Evolutionary conservation across 2,888 invertebrate genomes (phyloP), one percentile per base, ranked within the genome.

Genomic region (Trypoxylon attenuatum): DNA sequence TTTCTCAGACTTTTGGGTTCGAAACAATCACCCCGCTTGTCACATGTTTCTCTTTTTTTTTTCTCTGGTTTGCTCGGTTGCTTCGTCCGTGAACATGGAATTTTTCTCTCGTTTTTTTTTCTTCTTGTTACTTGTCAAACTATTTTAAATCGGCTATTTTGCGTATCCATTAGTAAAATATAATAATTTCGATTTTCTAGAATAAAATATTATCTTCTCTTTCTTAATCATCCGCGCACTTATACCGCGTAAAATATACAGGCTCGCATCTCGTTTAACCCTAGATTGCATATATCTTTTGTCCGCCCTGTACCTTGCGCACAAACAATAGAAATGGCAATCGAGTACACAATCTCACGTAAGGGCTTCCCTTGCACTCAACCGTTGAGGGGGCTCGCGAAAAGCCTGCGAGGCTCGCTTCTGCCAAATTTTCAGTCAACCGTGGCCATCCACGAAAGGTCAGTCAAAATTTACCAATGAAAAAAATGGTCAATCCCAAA

Each of bases 171-270:
- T 81, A 80, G 52, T 80, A 81, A 81, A 81, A 82, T 82, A 82
- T 74, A 81, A 81, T 76, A 77, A 81, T 81, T 76, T 82, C 64
- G 67, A 76, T 71, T 76, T 51, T 67, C 62, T 69, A 66, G 47
- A 50, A 64, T 69, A 78, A 71, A 78, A 73, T 77, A 71, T 60
- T 50, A 33, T 59, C 47, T 46, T 56, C 29, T 57, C 25, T 43
- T 27, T 25, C 25, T 57, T 41, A 49, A 23, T 47, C 43, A 51
- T 43, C 10, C 55, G 19, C 47, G 23, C 53, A 41, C 39, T 45
- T 43, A 46, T 52, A 58, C 27, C 33, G 50, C 65, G 22, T 56
- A 57, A 65, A 66, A 65, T 65, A 61, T 61, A 61, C 66, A 61
- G 54, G 22, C 46, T 60, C 60, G 51, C 45, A 38, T 53, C 39